These are phyloP conservation scores for Campodea augens DNA, from an alignment of 1,140 invertebrate genomes.

Conservation along the genomic window DNA sequence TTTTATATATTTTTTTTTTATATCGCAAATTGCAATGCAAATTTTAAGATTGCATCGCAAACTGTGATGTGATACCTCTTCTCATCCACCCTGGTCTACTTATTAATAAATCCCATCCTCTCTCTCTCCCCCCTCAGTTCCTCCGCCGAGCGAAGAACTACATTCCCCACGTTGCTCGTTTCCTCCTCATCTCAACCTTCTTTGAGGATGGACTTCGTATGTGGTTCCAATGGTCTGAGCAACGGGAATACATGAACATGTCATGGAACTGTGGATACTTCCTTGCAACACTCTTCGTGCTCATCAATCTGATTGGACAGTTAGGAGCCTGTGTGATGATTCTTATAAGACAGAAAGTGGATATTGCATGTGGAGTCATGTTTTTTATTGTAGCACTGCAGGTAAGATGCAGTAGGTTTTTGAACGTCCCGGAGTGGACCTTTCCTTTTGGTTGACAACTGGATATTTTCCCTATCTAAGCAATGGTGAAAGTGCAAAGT, in stretches of 20 bases:
- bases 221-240: slow-evolving; percentile 98
- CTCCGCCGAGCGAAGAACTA: slow-evolving; percentile 81
- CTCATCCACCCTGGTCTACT: too few species aligned
- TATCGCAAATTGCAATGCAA: too few species aligned
- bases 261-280: slow-evolving; percentile 95
- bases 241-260: slow-evolving; percentile 93
- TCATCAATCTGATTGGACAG: slow-evolving; percentile 89
- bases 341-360: slow-evolving; percentile 76
- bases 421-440: too few species aligned
- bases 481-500: too few species aligned
- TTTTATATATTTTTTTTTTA: too few species aligned
- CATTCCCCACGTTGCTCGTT: slow-evolving; percentile 80
- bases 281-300: slow-evolving; percentile 75
- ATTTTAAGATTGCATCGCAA: too few species aligned
- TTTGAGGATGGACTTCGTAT: slow-evolving; percentile 97
- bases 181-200: slow-evolving; percentile 98
- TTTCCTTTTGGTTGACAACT: background rate
- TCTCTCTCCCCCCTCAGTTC: slow-evolving; percentile 40
- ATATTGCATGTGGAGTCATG: slow-evolving; percentile 79
- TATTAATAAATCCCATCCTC: too few species aligned
- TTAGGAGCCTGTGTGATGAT: slow-evolving; percentile 91
- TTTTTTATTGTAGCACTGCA: slow-evolving; percentile 93
- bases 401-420: slow-evolving; percentile 29
- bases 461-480: background rate
- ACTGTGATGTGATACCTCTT: too few species aligned